Base-by-base conservation (phyloP, 2,113 vertebrate species). In the Charina bottae region DNA sequence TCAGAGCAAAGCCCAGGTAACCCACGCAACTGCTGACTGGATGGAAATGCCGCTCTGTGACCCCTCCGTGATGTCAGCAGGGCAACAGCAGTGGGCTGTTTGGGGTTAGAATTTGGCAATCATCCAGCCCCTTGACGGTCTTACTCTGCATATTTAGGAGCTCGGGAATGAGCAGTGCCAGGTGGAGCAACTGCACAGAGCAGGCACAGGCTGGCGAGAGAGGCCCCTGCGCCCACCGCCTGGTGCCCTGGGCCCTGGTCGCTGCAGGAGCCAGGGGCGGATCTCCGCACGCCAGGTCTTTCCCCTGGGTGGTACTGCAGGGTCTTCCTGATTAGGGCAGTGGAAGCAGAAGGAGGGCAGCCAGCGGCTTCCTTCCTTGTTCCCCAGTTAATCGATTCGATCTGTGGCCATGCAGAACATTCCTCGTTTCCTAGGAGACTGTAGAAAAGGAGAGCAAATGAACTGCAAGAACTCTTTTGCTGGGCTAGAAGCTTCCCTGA, bases 391-490 rank as follows among this genome's bases (percentile, higher is more conserved):
- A 78, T 89, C 90, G 11, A 49, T 54, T 85, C 93, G 86, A 90
- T 8, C 83, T 91, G 93, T 93, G 93, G 94, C 96, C 56, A 56
- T 96, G 96, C 93, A 87, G 95, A 95, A 95, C 91, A 90, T 95
- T 92, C 60, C 94, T 96, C 88, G 97, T 97, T 97, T 97, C 97
- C 97, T 96, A 95, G 97, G 97, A 97, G 96, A 98, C 96, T 46
- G 89, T 90, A 11, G 95, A 92, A 26, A 92, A 91, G 95, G 94
- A 53, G 92, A 93, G 94, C 93, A 23, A 55, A 92, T 93, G 88
- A 95, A 94, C 95, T 42, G 93, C 94, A 21, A 93, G 89, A 92
- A 42, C 84, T 11, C 58, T 37, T 23, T 56, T 88, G 92, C 89
- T 54, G 24, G 85, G 83, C 93, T 28, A 89, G 92, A 94, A 94